phyloP scores from a whole-genome alignment of 2,888 invertebrate species.

The Eupithecia dodoneata region DNA sequence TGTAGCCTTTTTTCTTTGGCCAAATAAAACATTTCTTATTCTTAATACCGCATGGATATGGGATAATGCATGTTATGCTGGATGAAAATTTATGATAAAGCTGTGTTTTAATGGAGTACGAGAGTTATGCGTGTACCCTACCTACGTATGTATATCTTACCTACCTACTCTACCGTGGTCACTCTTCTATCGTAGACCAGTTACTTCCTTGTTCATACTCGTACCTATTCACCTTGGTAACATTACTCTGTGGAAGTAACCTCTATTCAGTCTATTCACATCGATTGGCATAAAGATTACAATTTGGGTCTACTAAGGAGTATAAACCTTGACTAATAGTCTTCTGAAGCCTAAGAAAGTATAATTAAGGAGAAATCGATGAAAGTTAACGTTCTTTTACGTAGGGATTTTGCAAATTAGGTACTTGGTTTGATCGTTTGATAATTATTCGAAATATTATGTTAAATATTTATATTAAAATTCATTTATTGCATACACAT shows the following conservation, averaged over 20 bases:
- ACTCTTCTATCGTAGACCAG: not conserved
- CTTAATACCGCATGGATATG: too few species aligned
- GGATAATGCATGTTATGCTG: too few species aligned
- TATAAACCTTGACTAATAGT: constrained; percentile 48
- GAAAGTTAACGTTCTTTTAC: constrained; percentile 36
- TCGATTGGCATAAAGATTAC: constrained; percentile 66
- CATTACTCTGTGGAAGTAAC: constrained; percentile 46
- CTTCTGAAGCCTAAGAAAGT: constrained; percentile 40
- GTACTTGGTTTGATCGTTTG: not conserved
- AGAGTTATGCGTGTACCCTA: too few species aligned
- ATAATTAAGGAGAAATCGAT: constrained; percentile 41
- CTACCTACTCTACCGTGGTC: too few species aligned
- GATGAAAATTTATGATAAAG: not conserved
- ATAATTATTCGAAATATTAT: not conserved
- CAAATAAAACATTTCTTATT: too few species aligned
- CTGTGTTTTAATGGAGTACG: too few species aligned
- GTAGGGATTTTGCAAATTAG: not conserved
- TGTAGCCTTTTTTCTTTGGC: too few species aligned
- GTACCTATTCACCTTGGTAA: not conserved
- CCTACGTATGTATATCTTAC: too few species aligned
- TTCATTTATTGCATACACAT: too few species aligned
- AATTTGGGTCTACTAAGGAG: constrained; percentile 57
- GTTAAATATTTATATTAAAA: too few species aligned
- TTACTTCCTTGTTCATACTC: not conserved
- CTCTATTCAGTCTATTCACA: constrained; percentile 63